Evolutionary conservation across 2,797 vertebrate genomes (phyloP).

Genomic region (Dryobates pubescens): DNA sequence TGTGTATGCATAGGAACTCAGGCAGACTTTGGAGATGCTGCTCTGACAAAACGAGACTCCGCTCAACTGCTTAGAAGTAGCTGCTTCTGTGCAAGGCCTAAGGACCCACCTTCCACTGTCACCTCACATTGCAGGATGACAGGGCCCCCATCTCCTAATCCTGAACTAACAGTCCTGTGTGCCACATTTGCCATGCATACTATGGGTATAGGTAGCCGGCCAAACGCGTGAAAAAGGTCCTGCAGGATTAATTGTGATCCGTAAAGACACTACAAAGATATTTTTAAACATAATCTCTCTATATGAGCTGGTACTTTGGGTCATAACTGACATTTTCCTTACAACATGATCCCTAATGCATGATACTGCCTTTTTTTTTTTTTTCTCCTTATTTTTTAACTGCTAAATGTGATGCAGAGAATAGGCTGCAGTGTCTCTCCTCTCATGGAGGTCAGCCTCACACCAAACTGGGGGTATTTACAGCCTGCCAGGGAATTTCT

Average conservation of each 20-base stretch:
- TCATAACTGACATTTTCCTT: not conserved
- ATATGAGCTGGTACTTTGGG: not conserved
- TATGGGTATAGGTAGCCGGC: not conserved
- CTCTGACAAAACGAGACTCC: not conserved
- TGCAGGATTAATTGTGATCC: not conserved
- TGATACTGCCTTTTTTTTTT: too few relatives aligned
- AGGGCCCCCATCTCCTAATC: not conserved
- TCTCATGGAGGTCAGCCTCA: not conserved
- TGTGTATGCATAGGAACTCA: accelerated
- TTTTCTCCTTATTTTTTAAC: not conserved
- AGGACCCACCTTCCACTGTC: not conserved
- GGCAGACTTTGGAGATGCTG: not conserved
- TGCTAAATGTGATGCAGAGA: not conserved
- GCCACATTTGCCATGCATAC: not conserved
- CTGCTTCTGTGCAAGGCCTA: not conserved
- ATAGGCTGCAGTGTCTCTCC: not conserved
- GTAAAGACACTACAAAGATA: not conserved
- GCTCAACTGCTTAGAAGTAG: not conserved
- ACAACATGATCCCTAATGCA: not conserved
- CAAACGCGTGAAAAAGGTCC: not conserved
- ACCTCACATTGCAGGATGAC: not conserved
- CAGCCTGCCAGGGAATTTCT: not conserved
- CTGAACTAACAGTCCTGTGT: not conserved
- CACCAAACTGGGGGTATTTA: not conserved
- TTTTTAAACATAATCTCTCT: not conserved